A percentile compares a stretch with the other conserved stretches of the same genome.
phyloP scores from a whole-genome alignment of 2,113 vertebrate species.

The Myotis davidii region DNA sequence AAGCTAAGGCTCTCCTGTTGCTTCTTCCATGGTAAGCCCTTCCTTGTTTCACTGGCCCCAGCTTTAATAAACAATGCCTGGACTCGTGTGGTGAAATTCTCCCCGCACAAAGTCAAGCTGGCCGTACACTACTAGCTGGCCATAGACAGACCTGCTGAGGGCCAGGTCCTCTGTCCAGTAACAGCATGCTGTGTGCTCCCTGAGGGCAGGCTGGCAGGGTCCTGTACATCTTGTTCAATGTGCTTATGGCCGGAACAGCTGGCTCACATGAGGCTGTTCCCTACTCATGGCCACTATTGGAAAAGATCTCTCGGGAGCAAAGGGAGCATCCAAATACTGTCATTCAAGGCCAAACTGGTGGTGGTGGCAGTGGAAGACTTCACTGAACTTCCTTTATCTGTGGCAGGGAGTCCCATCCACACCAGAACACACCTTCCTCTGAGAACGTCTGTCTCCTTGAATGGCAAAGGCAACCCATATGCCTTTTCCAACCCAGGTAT shows the following conservation, averaged over 20 bases:
- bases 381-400: neutral
- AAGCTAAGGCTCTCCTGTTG: too few species aligned
- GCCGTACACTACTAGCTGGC: too few species aligned
- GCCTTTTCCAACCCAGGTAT: neutral
- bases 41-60: too few species aligned
- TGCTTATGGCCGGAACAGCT: neutral
- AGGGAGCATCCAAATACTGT: neutral
- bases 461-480: neutral
- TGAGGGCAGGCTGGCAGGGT: neutral
- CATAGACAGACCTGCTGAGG: too few species aligned
- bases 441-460: neutral
- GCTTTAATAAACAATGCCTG: too few species aligned
- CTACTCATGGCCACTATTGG: neutral
- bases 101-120: too few species aligned
- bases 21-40: too few species aligned
- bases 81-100: too few species aligned
- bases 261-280: neutral
- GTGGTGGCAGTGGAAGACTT: neutral
- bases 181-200: neutral
- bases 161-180: too few species aligned
- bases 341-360: neutral
- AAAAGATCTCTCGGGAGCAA: neutral
- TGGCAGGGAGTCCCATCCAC: neutral
- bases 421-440: neutral
- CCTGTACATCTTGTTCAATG: neutral